Evolutionary conservation across 2,113 vertebrate genomes (phyloP).

Genomic region (Equus quagga): DNA sequence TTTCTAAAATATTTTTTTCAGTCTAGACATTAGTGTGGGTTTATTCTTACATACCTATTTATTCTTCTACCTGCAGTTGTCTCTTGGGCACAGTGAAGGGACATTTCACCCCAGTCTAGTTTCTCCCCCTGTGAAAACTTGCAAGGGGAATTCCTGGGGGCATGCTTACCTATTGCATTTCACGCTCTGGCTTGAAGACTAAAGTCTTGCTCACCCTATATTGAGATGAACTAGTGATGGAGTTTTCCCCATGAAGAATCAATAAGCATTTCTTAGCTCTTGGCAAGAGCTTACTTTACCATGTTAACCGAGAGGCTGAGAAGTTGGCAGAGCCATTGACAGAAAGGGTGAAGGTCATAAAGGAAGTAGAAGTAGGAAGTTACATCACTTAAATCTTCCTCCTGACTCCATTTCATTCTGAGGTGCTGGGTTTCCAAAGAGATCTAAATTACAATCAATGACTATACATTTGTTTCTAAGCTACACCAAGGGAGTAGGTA

Average conservation of each 20-base stretch:
- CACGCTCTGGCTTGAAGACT: background rate
- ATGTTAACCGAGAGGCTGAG: background rate
- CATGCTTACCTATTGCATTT: background rate
- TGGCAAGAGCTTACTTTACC: background rate
- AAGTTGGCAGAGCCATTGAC: background rate
- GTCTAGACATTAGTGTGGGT: background rate
- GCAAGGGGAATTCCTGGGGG: background rate
- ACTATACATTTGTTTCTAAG: background rate
- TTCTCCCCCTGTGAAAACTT: background rate
- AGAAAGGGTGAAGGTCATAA: constrained; percentile 27
- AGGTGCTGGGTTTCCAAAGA: background rate
- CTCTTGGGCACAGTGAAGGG: background rate
- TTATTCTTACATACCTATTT: background rate
- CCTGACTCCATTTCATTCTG: background rate
- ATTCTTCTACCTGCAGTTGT: background rate
- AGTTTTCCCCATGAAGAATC: background rate
- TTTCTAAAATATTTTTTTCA: background rate
- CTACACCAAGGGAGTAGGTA: background rate
- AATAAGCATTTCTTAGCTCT: background rate
- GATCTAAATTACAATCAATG: background rate
- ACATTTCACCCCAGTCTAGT: background rate
- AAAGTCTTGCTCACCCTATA: background rate
- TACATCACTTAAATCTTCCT: background rate
- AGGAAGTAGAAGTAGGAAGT: background rate
- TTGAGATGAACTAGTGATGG: background rate